Base-by-base conservation (phyloP, 35 echinoderm and acorn worm species). In the Heliocidaris erythrogramma region DNA sequence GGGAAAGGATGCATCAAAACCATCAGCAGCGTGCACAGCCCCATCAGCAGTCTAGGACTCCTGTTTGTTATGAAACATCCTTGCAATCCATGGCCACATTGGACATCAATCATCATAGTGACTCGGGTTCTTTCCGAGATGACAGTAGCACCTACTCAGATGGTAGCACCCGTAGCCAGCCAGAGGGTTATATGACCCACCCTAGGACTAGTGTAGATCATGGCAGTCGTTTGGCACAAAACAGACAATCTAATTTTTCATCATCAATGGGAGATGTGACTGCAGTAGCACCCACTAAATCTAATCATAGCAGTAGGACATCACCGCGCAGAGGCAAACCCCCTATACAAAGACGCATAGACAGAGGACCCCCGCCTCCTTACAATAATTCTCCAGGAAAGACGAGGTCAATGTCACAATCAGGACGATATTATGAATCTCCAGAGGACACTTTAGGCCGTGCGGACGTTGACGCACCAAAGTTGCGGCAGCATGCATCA, bases 401-500 rank as follows among this genome's bases (percentile, higher is more conserved):
- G 85, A 59, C 60, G n/a, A 95, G 85, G 90, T 96, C 94, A 85
- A 88, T 93, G 32, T 56, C 86, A 4, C 94, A 95, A 60, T 93
- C 90, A 11, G 96, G 97, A 48, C 95, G 94, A 29, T 97, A 97
- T 92, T 94, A 95, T 88, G 97, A 98, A 49, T 98, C 97, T 6
- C 97, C 96, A 29, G 96, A 97, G 88, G 92, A 91, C n/a, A 94
- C 96, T 10, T 88, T 95, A 24, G 49, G 93, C 31, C 59, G 90
- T 21, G 90, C 94, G 24, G 94, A 96, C 30, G 94, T 92, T 49
- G 84, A 94, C 32, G 32, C 94, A 8, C 88, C 96, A 27, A 90
- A 60, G 30, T 49, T 95, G 31, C 92, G 95, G 5, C 95, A 97
- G 32, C 97, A 98, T 88, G 97, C 97, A 24, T 95, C 95, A 30